phyloP scores from a whole-genome alignment of 2,797 vertebrate species.

The Helostoma temminkii region DNA sequence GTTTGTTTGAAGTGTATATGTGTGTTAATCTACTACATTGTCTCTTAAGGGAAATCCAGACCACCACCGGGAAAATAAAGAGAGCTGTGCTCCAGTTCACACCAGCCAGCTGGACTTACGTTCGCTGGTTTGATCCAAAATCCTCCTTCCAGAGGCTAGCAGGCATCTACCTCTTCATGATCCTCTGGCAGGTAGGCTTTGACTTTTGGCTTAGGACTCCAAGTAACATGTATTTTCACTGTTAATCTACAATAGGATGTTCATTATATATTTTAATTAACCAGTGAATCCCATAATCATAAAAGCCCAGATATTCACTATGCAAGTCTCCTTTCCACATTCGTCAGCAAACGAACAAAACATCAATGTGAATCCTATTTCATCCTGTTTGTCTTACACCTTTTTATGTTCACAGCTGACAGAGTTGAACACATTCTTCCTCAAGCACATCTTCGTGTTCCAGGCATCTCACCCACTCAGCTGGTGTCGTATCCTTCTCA shows the following conservation, averaged over 20 bases:
- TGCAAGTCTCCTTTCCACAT: neutral
- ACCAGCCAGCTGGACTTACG: conserved; percentile 96
- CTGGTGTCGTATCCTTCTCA: conserved; percentile 94
- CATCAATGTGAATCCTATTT: neutral
- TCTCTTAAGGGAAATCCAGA: conserved; percentile 91
- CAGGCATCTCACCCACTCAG: conserved; percentile 94
- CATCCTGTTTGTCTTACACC: neutral
- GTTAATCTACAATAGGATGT: neutral
- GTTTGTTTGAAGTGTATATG: neutral
- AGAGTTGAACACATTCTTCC: conserved; percentile 97
- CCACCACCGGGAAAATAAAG: conserved; percentile 95
- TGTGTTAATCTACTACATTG: conserved; percentile 8
- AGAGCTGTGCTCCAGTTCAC: conserved; percentile 96
- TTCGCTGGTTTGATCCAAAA: conserved; percentile 97
- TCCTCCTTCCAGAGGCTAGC: conserved; percentile 95
- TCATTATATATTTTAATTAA: neutral
- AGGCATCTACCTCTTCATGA: conserved; percentile 97
- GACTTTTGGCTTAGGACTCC: neutral
- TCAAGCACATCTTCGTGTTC: conserved; percentile 98
- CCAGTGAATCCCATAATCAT: neutral
- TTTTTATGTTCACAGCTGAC: conserved; percentile 86
- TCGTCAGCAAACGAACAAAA: no score
- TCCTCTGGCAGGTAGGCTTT: conserved; percentile 91
- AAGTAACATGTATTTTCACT: neutral
- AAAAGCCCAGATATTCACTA: neutral